phyloP scores from a whole-genome alignment of 2,888 invertebrate genomes.

The Dinocampus coccinellae region DNA sequence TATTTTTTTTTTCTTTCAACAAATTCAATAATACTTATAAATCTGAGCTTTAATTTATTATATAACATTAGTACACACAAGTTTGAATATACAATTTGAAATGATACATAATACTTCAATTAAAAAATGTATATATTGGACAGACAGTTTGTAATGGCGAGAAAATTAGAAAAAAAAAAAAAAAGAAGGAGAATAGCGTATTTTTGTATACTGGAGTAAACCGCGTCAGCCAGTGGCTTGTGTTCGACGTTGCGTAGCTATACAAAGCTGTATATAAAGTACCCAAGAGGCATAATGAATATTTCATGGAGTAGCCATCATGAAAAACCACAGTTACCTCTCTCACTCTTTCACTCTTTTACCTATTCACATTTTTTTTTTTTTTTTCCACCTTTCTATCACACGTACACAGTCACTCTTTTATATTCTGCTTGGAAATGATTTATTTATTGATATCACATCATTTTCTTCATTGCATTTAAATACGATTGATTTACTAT shows the following conservation, averaged over 20 bases:
- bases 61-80: too few relatives aligned
- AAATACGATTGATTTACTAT: too few relatives aligned
- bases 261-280: constrained; percentile 58
- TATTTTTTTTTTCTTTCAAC: too few relatives aligned
- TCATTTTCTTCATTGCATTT: too few relatives aligned
- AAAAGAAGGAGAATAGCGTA: too few relatives aligned
- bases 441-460: constrained; percentile 18
- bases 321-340: constrained; percentile 50
- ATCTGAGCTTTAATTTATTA: too few relatives aligned
- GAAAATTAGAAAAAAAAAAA: constrained; percentile 47
- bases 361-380: constrained; percentile 40
- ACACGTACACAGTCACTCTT: not conserved
- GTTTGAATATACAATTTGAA: too few relatives aligned
- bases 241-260: constrained; percentile 29
- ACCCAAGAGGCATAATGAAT: constrained; percentile 62
- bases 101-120: too few relatives aligned
- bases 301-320: constrained; percentile 62
- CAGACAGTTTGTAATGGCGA: not conserved
- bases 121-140: too few relatives aligned
- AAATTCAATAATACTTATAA: too few relatives aligned
- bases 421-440: not conserved
- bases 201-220: constrained; percentile 53
- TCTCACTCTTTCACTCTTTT: constrained; percentile 31
- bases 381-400: constrained; percentile 3
- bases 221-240: constrained; percentile 33